phyloP scores from a whole-genome alignment of 2,888 invertebrate species.

The Xestia c-nigrum region DNA sequence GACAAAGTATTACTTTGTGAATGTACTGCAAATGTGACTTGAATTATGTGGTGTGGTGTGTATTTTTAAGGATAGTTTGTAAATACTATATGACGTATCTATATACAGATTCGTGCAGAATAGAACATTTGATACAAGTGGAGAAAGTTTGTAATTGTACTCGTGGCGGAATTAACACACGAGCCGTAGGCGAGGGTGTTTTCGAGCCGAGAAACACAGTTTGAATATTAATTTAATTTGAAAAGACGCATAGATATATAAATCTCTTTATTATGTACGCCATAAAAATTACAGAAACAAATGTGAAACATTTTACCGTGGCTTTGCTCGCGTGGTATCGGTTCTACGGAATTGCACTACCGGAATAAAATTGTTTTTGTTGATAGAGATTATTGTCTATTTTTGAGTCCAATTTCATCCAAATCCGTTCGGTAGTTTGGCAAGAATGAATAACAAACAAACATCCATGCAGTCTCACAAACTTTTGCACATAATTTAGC shows the following conservation, averaged over 20 bases:
- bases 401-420: not conserved
- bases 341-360: no score
- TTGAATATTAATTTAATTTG: no score
- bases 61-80: no score
- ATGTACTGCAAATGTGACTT: slow-evolving; percentile 37
- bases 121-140: no score
- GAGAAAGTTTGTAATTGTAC: no score
- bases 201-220: no score
- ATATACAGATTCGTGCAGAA: no score
- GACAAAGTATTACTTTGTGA: slow-evolving; percentile 37
- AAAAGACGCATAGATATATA: no score
- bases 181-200: no score
- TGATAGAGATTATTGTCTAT: not conserved
- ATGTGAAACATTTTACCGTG: not conserved
- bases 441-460: not conserved
- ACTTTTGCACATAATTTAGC: not conserved
- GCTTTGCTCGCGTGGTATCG: not conserved
- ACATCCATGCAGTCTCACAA: not conserved
- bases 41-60: slow-evolving; percentile 5
- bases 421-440: not conserved
- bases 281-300: no score
- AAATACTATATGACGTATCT: not conserved
- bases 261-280: no score
- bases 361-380: not conserved
- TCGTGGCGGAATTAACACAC: no score